A percentile compares a stretch with the other conserved stretches of the same genome.
Conservation (phyloP, 2,113 vertebrate genomes). For the Cyanoderma ruficeps region DNA sequence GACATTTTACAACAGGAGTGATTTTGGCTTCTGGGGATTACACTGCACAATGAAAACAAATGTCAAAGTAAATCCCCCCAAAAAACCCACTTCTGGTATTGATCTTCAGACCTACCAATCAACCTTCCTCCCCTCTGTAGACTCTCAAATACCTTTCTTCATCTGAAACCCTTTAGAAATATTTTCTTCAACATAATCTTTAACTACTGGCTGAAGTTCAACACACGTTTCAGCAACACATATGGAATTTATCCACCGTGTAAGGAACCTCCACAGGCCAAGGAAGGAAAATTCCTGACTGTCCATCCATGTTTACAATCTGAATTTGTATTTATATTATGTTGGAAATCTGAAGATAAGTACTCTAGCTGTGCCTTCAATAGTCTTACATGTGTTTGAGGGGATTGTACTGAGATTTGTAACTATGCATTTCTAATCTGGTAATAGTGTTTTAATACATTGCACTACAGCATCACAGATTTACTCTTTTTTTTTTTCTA, state of each 20-base stretch:
- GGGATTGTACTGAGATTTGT: conserved; percentile 21
- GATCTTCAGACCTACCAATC: conserved; percentile 40
- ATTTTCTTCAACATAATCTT: conserved; percentile 42
- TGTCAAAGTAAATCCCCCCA: conserved; percentile 56
- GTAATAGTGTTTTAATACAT: background rate
- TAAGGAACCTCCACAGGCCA: conserved; percentile 31
- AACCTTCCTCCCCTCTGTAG: conserved; percentile 16
- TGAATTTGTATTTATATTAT: conserved; percentile 2
- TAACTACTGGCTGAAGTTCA: conserved; percentile 62
- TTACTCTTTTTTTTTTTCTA: background rate
- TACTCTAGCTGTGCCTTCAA: background rate
- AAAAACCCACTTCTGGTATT: conserved; percentile 59
- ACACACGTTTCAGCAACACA: conserved; percentile 37
- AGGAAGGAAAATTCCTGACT: conserved; percentile 38
- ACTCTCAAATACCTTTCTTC: conserved; percentile 47
- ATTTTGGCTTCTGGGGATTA: conserved; percentile 48
- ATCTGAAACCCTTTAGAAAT: conserved; percentile 64
- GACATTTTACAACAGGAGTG: conserved; percentile 46
- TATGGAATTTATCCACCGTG: conserved; percentile 63
- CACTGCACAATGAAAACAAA: conserved; percentile 63
- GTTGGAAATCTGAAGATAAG: background rate
- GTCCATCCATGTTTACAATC: background rate
- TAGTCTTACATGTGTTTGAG: background rate
- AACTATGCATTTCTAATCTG: background rate
- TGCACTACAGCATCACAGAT: background rate